These are phyloP conservation scores for Willisornis vidua DNA, from an alignment of 2,113 vertebrate genomes.

Conservation along the genomic window DNA sequence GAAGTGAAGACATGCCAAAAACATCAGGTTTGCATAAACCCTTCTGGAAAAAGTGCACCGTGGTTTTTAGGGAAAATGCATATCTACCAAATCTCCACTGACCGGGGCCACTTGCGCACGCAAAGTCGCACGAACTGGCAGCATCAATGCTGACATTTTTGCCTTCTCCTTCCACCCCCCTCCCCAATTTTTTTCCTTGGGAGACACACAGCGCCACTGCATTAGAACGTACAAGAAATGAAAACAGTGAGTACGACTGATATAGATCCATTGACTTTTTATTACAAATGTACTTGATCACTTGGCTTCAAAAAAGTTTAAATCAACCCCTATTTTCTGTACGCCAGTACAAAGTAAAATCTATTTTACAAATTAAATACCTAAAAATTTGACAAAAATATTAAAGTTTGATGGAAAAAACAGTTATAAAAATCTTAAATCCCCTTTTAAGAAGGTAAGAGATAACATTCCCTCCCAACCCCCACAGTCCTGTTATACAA, in stretches of 20 bases:
- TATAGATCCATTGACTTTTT: conserved; percentile 83
- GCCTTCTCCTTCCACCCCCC: conserved; percentile 65
- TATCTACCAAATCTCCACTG: conserved; percentile 71
- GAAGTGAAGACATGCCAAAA: conserved; percentile 27
- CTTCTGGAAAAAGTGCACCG: not conserved
- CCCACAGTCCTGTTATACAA: conserved; percentile 76
- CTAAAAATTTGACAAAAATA: conserved; percentile 84
- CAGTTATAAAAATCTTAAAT: conserved; percentile 83
- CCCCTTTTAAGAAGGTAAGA: conserved; percentile 78
- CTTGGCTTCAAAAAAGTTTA: conserved; percentile 82
- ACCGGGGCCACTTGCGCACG: conserved; percentile 20
- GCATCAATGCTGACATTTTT: conserved; percentile 43
- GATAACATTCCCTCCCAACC: conserved; percentile 69
- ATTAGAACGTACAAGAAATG: conserved; percentile 78
- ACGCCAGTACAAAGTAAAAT: conserved; percentile 82
- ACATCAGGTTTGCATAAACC: not conserved
- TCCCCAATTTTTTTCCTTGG: conserved; percentile 65
- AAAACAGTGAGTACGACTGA: conserved; percentile 82
- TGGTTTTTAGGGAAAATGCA: conserved; percentile 1
- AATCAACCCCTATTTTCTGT: conserved; percentile 82
- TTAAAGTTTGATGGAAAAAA: conserved; percentile 83
- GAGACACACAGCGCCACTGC: conserved; percentile 66
- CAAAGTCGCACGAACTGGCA: conserved; percentile 36
- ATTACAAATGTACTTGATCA: conserved; percentile 85
- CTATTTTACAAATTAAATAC: conserved; percentile 86